Evolutionary conservation across 1,140 invertebrate species (phyloP).

Genomic region (Microplitis demolitor): DNA sequence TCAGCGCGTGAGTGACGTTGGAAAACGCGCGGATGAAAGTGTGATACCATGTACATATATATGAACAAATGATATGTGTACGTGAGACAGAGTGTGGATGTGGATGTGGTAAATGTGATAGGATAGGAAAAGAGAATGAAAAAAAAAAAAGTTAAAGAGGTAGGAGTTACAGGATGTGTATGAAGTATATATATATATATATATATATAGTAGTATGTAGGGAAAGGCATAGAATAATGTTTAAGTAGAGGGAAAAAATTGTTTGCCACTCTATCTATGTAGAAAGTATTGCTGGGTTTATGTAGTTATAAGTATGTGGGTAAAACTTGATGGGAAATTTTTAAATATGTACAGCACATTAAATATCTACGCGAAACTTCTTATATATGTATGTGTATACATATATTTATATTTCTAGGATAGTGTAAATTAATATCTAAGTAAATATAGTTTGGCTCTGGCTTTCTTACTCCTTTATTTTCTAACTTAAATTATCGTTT

Average conservation of each 20-base stretch:
- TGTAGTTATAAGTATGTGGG: slow-evolving; percentile 2
- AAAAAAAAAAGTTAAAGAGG: neutral
- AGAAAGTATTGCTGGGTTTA: slow-evolving; percentile 1
- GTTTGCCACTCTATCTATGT: neutral
- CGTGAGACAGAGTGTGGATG: neutral
- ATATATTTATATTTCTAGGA: neutral
- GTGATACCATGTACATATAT: neutral
- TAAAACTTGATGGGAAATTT: slow-evolving; percentile 23
- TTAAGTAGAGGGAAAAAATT: slow-evolving; percentile 31
- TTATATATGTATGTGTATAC: neutral
- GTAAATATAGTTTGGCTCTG: too few relatives aligned
- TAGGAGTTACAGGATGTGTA: slow-evolving; percentile 22
- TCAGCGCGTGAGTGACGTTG: slow-evolving; percentile 9
- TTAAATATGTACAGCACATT: neutral
- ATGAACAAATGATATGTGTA: neutral
- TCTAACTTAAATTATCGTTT: too few relatives aligned
- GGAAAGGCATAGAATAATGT: slow-evolving; percentile 26
- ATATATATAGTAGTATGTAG: neutral
- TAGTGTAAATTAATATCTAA: too few relatives aligned
- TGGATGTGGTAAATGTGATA: neutral
- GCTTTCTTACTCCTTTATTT: too few relatives aligned
- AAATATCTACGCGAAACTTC: neutral
- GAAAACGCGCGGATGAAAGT: slow-evolving; percentile 12
- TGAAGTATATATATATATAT: too few relatives aligned
- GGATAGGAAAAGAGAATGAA: neutral